Percentiles rank a stretch among this genome's conserved stretches.
These are phyloP conservation scores for Amphiduros pacificus DNA, from an alignment of 2,888 invertebrate genomes.

Conservation along the genomic window DNA sequence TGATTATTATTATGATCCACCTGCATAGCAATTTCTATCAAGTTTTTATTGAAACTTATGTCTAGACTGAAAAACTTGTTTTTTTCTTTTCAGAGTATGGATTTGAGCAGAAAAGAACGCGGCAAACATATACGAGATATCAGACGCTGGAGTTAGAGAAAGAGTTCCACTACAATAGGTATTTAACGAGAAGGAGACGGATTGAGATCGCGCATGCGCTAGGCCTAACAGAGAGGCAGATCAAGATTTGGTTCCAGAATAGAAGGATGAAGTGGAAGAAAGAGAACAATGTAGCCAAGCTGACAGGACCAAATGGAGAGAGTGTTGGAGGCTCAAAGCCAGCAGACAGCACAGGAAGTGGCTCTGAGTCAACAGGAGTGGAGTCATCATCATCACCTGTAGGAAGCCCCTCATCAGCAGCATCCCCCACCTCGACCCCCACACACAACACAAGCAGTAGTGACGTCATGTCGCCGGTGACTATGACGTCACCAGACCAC, in stretches of 20 bases:
- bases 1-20: not conserved
- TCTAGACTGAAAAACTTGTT: too few species aligned
- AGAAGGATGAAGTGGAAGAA: constrained; percentile 99
- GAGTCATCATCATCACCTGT: too few species aligned
- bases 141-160: constrained; percentile 97
- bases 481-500: too few species aligned
- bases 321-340: too few species aligned
- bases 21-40: not conserved
- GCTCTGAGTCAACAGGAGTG: too few species aligned
- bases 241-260: constrained; percentile 75
- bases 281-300: constrained; percentile 63
- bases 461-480: too few species aligned
- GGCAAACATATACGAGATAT: constrained; percentile 96
- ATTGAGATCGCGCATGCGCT: constrained; percentile 97
- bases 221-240: constrained; percentile 94
- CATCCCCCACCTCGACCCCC: too few species aligned
- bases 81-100: constrained; percentile 20
- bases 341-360: too few species aligned
- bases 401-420: too few species aligned
- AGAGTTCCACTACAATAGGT: constrained; percentile 98
- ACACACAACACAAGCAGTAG: too few species aligned
- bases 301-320: constrained; percentile 18
- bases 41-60: not conserved
- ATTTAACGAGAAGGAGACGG: constrained; percentile 92
- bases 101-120: constrained; percentile 74